A percentile compares a stretch with the other conserved stretches of the same genome.
Evolutionary conservation across 2,797 vertebrate genomes (phyloP).

Genomic region (Parambassis ranga): DNA sequence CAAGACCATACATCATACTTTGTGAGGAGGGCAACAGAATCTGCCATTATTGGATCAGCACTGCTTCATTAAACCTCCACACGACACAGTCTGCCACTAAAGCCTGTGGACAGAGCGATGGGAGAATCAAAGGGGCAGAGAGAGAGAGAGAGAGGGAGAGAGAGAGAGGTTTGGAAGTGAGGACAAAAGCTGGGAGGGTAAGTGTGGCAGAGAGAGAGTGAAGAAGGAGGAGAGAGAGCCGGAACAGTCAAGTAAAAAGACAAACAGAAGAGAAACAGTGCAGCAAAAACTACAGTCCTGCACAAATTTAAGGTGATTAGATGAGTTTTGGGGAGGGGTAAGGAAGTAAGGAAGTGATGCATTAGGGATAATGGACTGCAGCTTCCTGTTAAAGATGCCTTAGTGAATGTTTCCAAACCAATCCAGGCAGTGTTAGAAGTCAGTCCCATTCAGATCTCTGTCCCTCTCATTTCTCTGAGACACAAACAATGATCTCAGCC

Average conservation of each 20-base stretch:
- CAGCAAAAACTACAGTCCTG: not conserved
- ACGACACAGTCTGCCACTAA: slow-evolving; percentile 35
- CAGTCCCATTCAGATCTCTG: not conserved
- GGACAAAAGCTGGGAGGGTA: not conserved
- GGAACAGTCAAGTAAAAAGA: not conserved
- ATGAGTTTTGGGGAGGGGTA: not conserved
- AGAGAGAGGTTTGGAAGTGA: not conserved
- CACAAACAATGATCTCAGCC: not conserved
- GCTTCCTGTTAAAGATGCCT: slow-evolving; percentile 14
- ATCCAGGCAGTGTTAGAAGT: not conserved
- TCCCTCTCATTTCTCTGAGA: not conserved
- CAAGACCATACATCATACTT: slow-evolving; percentile 52
- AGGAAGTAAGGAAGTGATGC: slow-evolving; percentile 2
- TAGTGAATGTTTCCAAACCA: slow-evolving; percentile 14
- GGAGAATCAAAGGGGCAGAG: not conserved
- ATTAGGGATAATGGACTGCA: slow-evolving; percentile 12
- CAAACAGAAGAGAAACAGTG: not conserved
- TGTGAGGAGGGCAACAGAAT: slow-evolving; percentile 52
- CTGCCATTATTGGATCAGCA: slow-evolving; percentile 68
- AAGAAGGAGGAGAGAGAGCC: not conserved
- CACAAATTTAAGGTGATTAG: not conserved
- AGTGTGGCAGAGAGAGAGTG: not conserved
- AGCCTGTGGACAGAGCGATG: slow-evolving; percentile 44
- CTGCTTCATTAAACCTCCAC: slow-evolving; percentile 70
- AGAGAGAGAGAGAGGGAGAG: not conserved